A percentile compares a stretch with the other conserved stretches of the same genome.
phyloP scores from a whole-genome alignment of 2,797 vertebrate genomes.

The Trachops cirrhosus region DNA sequence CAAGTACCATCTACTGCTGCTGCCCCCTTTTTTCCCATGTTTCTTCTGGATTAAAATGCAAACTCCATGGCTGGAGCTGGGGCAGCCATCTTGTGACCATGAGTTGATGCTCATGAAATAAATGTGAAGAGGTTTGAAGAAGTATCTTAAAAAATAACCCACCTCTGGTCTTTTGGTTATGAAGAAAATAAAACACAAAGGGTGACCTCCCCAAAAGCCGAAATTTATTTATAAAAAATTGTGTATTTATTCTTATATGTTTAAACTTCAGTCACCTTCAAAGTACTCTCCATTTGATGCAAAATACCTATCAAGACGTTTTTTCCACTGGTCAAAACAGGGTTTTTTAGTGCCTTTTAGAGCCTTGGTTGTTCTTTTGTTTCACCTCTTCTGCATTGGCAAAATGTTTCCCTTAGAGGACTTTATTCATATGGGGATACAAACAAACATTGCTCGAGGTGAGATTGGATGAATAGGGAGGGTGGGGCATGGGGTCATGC shows the following conservation, averaged over 20 bases:
- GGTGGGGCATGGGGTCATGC: no score
- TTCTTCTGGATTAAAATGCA: neutral
- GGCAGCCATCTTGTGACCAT: neutral
- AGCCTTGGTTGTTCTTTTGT: neutral
- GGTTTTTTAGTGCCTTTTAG: neutral
- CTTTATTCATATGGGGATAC: neutral
- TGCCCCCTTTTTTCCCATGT: neutral
- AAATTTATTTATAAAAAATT: neutral
- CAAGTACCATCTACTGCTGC: neutral
- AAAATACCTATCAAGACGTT: neutral
- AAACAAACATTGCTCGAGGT: neutral
- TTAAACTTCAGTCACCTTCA: neutral
- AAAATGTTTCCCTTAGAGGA: neutral
- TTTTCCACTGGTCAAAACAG: neutral
- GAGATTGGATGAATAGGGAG: neutral
- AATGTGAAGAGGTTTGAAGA: neutral
- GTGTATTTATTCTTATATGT: neutral
- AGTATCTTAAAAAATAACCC: neutral
- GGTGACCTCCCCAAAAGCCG: neutral
- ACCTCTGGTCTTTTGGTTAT: neutral
- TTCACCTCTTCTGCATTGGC: neutral
- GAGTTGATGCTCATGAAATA: neutral
- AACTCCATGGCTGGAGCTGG: neutral
- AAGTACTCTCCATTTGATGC: neutral
- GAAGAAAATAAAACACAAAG: neutral